Base-by-base conservation (phyloP, 30 jellyfish, hydroid and myxozoan genomes). In the Turritopsis rubra region DNA sequence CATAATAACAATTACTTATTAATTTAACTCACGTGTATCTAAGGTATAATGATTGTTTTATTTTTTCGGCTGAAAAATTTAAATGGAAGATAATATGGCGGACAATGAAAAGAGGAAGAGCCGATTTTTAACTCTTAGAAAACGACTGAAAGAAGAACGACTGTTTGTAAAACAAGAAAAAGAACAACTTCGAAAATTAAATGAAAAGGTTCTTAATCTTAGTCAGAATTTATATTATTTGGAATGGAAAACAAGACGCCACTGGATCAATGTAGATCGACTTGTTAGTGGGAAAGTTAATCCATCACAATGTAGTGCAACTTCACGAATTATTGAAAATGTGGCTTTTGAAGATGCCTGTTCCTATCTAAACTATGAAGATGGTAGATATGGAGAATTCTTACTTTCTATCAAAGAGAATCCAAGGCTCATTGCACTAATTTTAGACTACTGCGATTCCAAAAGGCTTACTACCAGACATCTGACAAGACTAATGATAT, bases 221-320 rank as follows among this genome's bases (percentile, higher is more conserved):
- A 88, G 98, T 83, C 93, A 87, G 53, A 81, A 81, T 28, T 85
- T 92, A 27, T 92, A 82, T 66, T 95, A 88, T 76, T 80, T 84
- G 23, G 95, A 95, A 24, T 92, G 98, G 98, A 74, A 87, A 52
- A 92, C 98, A 1, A 78, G 96, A 77, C 96, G 88, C 52, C 98
- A 80, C 29, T 92, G 98, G 98, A 85, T 88, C 80, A 92, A 92
- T 73, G 53, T 92, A 24, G 98, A 92, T 20, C 91, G 98, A 16
- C 90, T 92, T 41, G 75, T 92, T 28, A 93, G 96, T 21, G 83
- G 87, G 22, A 65, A 90, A 65, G 95, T 86, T 13, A 87, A 83
- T 77, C 95, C 98, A 80, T 84, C 98, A 21, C 96, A 92, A 41
- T 92, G 98, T 81, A 92, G 95, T 80, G 53, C 83, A 73, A 84